Evolutionary conservation across 2,797 vertebrate genomes (phyloP), one percentile per base, ranked within the genome.

Genomic region (Pseudochirops cupreus): DNA sequence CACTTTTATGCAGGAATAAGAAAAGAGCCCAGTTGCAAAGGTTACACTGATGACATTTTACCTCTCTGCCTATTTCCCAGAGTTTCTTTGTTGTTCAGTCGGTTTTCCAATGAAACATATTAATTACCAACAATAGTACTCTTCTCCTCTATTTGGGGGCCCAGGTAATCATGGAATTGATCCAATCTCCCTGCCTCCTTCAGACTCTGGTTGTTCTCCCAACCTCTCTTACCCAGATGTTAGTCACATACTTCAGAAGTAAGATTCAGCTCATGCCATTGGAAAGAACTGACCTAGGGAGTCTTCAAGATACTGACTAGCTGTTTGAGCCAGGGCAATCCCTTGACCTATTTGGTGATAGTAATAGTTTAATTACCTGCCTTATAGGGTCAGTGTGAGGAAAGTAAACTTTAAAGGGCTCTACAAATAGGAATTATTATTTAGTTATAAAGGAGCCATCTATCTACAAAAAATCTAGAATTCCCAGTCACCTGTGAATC

Each of bases 401-500:
- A 87, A 46, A 46, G 39, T 87, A 87, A 39, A 46, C 18, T 26
- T 24, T 46, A 39, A 9, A 74, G 16, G 74, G 39, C 24, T 26
- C 39, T 87, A 87, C 21, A 87, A 87, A 87, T 50, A 9, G 39
- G 21, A 46, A 82, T 82, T 46, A 50, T 50, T 87, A 87, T 50
- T 87, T 46, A 87, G 39, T 50, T 46, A 87, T 39, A 87, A 46
- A 87, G 24, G 21, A 87, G 24, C 39, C 39, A 87, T 24, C 31
- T 46, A 87, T 24, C 31, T 46, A 46, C 21, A 87, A 46, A 82
- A 87, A 87, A 24, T 50, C 24, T 87, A 87, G 28, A 56, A 53
- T 53, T 92, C 59, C 28, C 54, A 4, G 92, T 96, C 96, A 99
- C 99, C 99, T 98, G 98, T 99, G 99, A 92, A 98, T 28, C 98